Evolutionary conservation across 2,888 invertebrate genomes (phyloP).

Genomic region (Pachymerium ferrugineum): DNA sequence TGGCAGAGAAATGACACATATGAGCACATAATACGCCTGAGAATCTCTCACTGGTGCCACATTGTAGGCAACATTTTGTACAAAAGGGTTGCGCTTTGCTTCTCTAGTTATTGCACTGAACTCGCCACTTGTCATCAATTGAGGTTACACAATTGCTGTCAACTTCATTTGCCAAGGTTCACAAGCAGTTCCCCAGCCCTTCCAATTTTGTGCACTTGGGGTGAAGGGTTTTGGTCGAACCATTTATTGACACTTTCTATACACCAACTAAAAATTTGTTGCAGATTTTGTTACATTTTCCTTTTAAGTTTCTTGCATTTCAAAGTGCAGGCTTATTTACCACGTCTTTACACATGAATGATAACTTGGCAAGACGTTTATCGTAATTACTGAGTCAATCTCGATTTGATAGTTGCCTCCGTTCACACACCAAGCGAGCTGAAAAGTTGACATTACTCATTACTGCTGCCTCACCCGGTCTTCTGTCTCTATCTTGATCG

Average conservation of each 20-base stretch:
- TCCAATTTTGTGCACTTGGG: not conserved
- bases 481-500: not conserved
- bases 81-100: slow-evolving; percentile 3
- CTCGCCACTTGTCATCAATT: not conserved
- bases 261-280: not conserved
- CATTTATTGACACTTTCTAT: not conserved
- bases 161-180: not conserved
- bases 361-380: not conserved
- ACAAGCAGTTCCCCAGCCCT: not conserved
- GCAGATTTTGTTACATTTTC: not conserved
- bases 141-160: slow-evolving; percentile 4
- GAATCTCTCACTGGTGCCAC: not conserved
- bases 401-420: not conserved
- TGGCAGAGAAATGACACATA: not conserved
- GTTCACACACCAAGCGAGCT: not conserved
- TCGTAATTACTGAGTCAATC: slow-evolving; percentile 9
- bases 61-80: not conserved
- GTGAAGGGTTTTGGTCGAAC: not conserved
- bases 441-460: slow-evolving; percentile 13
- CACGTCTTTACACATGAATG: not conserved
- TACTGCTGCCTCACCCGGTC: not conserved
- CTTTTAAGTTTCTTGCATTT: too few species aligned
- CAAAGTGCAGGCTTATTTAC: too few species aligned
- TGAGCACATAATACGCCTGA: not conserved
- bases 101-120: not conserved